Percentiles rank a stretch among this genome's conserved stretches.
These are phyloP conservation scores for Aythya baeri DNA, from an alignment of 2,113 vertebrate genomes.

Conservation along the genomic window DNA sequence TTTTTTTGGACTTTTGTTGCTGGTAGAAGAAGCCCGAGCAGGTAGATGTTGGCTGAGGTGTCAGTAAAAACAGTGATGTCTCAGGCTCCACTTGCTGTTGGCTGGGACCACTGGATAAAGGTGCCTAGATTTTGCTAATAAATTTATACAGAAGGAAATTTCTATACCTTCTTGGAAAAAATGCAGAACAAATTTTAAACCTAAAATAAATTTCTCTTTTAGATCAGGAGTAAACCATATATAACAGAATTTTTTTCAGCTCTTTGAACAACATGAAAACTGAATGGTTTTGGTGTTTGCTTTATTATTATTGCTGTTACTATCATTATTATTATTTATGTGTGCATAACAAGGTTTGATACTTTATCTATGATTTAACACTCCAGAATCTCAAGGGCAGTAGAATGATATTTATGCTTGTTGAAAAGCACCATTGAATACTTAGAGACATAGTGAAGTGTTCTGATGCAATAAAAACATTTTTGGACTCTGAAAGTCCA, in stretches of 20 bases:
- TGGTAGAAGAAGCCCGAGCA: background rate
- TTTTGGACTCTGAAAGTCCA: background rate
- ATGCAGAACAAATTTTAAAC: background rate
- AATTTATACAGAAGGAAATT: background rate
- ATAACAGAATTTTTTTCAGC: background rate
- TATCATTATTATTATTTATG: no score
- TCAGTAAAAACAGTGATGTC: background rate
- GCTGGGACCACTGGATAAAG: background rate
- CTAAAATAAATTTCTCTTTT: background rate
- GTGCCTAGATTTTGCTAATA: background rate
- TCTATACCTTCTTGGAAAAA: background rate
- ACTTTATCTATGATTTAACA: background rate
- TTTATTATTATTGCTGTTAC: background rate
- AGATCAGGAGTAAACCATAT: background rate
- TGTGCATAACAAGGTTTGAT: background rate
- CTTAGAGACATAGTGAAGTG: background rate
- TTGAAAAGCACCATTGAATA: background rate
- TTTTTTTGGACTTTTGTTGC: background rate
- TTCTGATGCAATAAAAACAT: background rate
- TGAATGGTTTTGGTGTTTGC: fast-evolving
- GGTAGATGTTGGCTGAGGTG: background rate
- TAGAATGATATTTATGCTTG: background rate
- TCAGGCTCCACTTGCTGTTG: background rate
- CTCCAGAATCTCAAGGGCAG: background rate
- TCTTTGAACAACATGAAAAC: background rate